Evolutionary conservation across 2,888 invertebrate species (phyloP), one percentile per base, ranked within the genome.

Genomic region (Pseudococcus viburni): DNA sequence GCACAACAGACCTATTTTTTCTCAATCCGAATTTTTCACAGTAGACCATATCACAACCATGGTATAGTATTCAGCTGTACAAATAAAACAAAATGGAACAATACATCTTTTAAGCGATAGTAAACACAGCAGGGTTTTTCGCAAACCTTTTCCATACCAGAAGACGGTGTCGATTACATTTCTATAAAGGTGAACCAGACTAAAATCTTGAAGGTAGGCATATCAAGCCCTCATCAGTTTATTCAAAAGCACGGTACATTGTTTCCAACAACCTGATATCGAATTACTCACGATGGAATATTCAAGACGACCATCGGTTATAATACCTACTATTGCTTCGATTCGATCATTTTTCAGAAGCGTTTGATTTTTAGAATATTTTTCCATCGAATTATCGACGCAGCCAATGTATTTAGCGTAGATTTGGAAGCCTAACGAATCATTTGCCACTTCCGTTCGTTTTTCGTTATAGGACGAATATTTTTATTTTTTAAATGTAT

Each of bases 131-230:
- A 87, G 87, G 87, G 73, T 77, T 87, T 87, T 87, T 77, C 77
- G 80, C 80, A 80, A 80, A 87, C 73, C 68, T 64, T 39, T 86
- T 77, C 64, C n/a, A 26, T 86, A 17, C 39, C 77, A 87, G 77
- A 87, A 87, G 80, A 87, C 83, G 87, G 87, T 87, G 87, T 87
- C 73, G 87, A 87, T 87, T 87, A 87, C 87, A 87, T 87, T 87
- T 87, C 83, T 87, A 77, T 87, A 83, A 48, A 87, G 80, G 87
- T 55, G 26, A 77, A 87, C 87, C 59, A 80, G 87, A 80, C 80
- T 87, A 80, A 87, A 87, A 80, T 87, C 77, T 87, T 83, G 83
- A 77, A 87, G 87, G 87, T 87, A 87, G 87, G 80, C 87, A 80
- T 87, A 87, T 87, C 87, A 87, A 51, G 77, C 87, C 87, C 87